Evolutionary conservation across 2,797 vertebrate genomes (phyloP).

Genomic region (Oreochromis grahami): DNA sequence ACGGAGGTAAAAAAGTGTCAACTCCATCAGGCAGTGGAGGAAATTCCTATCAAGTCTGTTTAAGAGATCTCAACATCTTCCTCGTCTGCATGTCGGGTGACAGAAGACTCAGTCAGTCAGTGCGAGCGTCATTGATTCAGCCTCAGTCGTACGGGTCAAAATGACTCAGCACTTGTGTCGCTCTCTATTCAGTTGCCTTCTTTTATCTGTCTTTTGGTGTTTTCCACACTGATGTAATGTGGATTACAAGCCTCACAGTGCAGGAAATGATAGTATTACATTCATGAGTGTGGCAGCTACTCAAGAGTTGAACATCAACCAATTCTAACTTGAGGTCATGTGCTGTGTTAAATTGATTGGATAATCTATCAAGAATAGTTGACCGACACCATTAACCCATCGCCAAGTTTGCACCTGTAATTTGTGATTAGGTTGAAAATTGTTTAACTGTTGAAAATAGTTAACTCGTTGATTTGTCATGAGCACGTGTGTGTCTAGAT

Average conservation of each 20-base stretch:
- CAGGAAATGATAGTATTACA: neutral
- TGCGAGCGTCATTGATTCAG: neutral
- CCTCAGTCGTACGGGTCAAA: slow-evolving; percentile 10
- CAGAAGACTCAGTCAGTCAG: slow-evolving; percentile 22
- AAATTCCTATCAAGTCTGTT: slow-evolving; percentile 60
- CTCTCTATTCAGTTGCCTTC: neutral
- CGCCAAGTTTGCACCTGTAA: neutral
- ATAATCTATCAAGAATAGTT: neutral
- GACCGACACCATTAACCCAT: neutral
- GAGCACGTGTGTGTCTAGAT: neutral
- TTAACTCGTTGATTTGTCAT: neutral
- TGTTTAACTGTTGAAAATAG: neutral
- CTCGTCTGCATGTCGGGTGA: slow-evolving; percentile 29
- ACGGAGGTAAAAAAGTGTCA: slow-evolving; percentile 54
- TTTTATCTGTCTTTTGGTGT: neutral
- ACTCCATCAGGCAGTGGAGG: slow-evolving; percentile 49
- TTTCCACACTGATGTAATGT: neutral
- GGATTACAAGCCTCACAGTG: neutral
- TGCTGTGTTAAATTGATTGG: neutral
- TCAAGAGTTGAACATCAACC: neutral
- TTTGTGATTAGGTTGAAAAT: neutral
- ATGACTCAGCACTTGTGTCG: slow-evolving; percentile 48
- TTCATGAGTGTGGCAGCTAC: neutral
- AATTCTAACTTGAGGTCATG: neutral
- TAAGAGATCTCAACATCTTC: slow-evolving; percentile 28